These are phyloP conservation scores for Meloe dianella DNA, from an alignment of 2,888 invertebrate genomes.

Conservation along the genomic window DNA sequence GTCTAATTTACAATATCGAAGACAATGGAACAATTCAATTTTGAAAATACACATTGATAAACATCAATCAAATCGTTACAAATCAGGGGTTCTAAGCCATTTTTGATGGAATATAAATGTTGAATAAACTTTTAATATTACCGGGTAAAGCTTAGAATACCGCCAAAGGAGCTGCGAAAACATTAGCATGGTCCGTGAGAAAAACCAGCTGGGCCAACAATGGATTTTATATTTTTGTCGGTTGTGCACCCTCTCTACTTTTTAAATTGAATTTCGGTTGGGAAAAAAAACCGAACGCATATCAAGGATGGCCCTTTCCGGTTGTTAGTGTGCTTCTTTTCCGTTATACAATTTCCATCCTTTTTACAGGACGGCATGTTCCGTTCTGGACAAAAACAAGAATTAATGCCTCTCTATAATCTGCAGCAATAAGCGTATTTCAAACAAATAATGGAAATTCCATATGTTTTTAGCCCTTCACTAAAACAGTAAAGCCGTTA, in stretches of 20 bases:
- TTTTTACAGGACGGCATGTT: not conserved
- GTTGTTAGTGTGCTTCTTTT: not conserved
- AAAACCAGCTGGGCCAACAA: constrained; percentile 46
- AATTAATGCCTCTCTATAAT: not conserved
- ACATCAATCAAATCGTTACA: constrained; percentile 18
- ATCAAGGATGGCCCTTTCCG: constrained; percentile 17
- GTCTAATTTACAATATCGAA: not conserved
- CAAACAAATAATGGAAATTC: not conserved
- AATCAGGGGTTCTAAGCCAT: constrained; percentile 32
- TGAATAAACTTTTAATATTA: constrained; percentile 35
- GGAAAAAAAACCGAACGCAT: constrained; percentile 17
- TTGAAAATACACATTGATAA: not conserved
- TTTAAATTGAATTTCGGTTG: constrained; percentile 29
- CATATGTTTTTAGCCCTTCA: not conserved
- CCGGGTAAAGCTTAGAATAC: constrained; percentile 35
- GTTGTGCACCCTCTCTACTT: constrained; percentile 25
- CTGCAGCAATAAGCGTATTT: not conserved
- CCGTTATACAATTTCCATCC: not conserved
- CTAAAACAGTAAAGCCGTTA: not conserved
- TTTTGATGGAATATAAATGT: constrained; percentile 29
- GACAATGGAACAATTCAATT: not conserved
- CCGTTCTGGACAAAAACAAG: not conserved
- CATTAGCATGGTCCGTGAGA: constrained; percentile 45
- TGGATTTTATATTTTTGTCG: constrained; percentile 39
- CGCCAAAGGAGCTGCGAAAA: constrained; percentile 38